phyloP scores from a whole-genome alignment of 1,140 invertebrate species.

The Batillaria attramentaria region DNA sequence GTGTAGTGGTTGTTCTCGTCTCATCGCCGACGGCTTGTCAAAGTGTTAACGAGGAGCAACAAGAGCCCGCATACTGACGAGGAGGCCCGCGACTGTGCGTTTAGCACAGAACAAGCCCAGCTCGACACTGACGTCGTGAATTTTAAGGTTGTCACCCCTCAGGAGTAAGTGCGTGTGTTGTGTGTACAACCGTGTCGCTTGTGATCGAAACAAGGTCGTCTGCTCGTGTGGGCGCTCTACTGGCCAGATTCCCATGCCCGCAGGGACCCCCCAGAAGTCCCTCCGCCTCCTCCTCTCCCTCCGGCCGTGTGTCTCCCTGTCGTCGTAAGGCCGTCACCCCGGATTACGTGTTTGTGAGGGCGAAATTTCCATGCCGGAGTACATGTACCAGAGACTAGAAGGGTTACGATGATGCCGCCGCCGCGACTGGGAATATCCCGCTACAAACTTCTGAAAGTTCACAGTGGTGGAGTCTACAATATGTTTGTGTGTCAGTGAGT shows the following conservation, averaged over 20 bases:
- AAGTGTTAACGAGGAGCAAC: background rate
- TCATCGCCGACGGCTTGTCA: background rate
- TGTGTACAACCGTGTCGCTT: conserved; percentile 4
- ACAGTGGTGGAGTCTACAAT: no score
- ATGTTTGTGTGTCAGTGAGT: no score
- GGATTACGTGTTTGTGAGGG: background rate
- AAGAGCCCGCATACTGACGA: background rate
- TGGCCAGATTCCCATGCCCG: conserved; percentile 11
- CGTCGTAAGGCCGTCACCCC: background rate
- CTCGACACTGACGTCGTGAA: no score
- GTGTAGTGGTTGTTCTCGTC: background rate
- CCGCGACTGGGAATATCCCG: conserved; percentile 10
- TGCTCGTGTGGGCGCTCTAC: background rate
- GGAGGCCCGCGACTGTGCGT: background rate
- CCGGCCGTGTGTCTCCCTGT: background rate
- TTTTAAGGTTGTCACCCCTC: no score
- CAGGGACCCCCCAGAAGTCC: conserved; percentile 16
- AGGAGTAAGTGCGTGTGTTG: background rate
- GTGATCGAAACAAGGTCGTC: conserved; percentile 25
- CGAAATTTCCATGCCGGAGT: background rate
- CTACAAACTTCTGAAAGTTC: conserved; percentile 9
- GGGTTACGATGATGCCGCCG: background rate
- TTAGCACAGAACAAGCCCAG: no score
- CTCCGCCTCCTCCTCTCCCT: background rate
- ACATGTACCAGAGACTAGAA: background rate